phyloP scores from a whole-genome alignment of 2,797 vertebrate genomes.

The Notamacropus eugenii region DNA sequence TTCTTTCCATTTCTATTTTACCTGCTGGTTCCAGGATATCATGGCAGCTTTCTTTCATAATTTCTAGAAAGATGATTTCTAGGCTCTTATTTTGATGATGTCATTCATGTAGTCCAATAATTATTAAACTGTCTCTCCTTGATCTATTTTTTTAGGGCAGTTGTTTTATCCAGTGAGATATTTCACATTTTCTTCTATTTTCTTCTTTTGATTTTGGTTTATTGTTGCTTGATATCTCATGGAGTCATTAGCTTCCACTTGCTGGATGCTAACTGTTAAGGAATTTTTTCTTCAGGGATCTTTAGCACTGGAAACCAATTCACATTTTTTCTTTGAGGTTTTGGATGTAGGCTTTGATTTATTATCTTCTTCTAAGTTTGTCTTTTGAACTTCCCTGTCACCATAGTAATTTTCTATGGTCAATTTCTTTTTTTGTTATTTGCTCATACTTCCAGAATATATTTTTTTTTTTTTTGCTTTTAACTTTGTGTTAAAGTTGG shows the following conservation, averaged over 20 bases:
- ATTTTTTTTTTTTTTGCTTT: neutral
- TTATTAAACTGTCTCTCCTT: neutral
- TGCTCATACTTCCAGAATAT: neutral
- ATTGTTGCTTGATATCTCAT: neutral
- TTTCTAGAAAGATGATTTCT: neutral
- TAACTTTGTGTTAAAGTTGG: neutral
- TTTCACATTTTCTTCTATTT: neutral
- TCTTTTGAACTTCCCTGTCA: neutral
- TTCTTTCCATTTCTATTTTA: neutral
- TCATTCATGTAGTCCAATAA: neutral
- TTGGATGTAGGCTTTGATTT: neutral
- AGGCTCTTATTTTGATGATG: neutral
- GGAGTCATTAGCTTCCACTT: neutral
- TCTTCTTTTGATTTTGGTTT: neutral
- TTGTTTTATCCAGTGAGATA: neutral
- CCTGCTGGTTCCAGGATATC: neutral
- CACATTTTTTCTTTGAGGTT: neutral
- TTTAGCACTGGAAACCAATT: neutral
- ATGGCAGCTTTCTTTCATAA: neutral
- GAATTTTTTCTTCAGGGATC: neutral
- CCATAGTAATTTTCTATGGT: neutral
- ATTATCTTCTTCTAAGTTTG: neutral
- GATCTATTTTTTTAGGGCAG: neutral
- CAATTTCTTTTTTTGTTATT: neutral
- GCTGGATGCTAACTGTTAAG: neutral